phyloP scores from a whole-genome alignment of 2,113 vertebrate genomes.

The Daubentonia madagascariensis region DNA sequence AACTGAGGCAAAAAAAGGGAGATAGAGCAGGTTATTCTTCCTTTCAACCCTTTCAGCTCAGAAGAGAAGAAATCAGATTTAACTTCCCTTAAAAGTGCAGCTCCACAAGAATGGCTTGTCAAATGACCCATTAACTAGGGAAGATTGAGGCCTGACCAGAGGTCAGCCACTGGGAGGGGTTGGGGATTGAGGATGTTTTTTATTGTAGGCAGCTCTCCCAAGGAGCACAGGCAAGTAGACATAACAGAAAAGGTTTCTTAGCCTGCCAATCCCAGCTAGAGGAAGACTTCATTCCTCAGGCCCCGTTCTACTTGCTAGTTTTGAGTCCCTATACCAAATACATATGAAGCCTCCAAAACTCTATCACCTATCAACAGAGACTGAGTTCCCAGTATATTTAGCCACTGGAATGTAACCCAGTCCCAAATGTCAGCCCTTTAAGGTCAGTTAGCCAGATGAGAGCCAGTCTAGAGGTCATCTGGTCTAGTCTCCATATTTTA shows the following conservation, averaged over 20 bases:
- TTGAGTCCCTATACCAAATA: background rate
- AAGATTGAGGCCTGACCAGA: background rate
- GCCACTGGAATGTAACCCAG: background rate
- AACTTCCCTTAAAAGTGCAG: background rate
- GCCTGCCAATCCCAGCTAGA: background rate
- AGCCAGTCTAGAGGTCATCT: background rate
- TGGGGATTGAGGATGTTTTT: background rate
- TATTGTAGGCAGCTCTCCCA: background rate
- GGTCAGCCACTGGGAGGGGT: background rate
- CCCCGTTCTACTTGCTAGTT: background rate
- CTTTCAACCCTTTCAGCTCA: background rate
- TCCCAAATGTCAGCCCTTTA: background rate
- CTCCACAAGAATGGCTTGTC: background rate
- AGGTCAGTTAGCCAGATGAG: background rate
- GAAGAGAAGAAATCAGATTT: constrained; percentile 41
- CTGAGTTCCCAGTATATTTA: background rate
- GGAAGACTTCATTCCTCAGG: background rate
- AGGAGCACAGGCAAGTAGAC: background rate
- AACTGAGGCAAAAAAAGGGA: background rate
- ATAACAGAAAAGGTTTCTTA: constrained; percentile 6
- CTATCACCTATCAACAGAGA: background rate
- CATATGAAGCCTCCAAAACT: background rate
- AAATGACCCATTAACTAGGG: background rate
- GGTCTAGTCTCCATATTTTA: background rate
- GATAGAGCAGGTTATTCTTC: background rate